Evolutionary conservation across 2,113 vertebrate species (phyloP), one percentile per base, ranked within the genome.

Genomic region (Alethe diademata): DNA sequence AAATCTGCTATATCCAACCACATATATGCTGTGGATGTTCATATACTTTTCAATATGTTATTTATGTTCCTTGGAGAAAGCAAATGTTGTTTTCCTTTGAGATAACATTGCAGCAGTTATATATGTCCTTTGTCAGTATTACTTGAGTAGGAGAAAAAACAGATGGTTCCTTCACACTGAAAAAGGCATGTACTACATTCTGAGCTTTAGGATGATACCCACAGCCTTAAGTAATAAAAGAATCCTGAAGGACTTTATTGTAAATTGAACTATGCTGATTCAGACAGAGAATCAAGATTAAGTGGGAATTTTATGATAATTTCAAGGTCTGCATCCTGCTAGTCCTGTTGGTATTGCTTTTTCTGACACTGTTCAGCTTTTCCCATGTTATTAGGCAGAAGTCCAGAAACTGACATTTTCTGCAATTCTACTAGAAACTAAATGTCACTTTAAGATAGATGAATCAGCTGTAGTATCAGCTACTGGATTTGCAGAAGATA

Each of bases 71-170:
- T 88, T 56, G 47, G 53, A 80, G 79, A 74, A 93, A 94, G 93
- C 90, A 97, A 96, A 96, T 95, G 88, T 69, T 96, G 79, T 93
- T 97, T 95, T 94, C 88, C 50, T 75, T 94, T 92, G 53, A 92
- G 79, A 91, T 78, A 94, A 86, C 1, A 15, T 73, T 92, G 78
- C 28, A 78, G 78, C 38, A 91, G 92, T 92, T 95, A 96, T 96
- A 92, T 90, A 90, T 80, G 93, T 94, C 61, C 71, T 91, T 95
- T 95, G 95, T 93, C 84, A 97, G 74, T 61, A 97, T 92, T 95
- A 93, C 93, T 96, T 97, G 86, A 95, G 95, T 97, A 95, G 96
- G 92, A 96, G 89, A 90, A 66, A 90, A 97, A 97, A 86, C 92
- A 96, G 92, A 96, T 96, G 88, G 89, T 90, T 93, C 61, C 31